These are phyloP conservation scores for Anoplophora glabripennis DNA, from an alignment of 1,140 invertebrate genomes.

Conservation along the genomic window DNA sequence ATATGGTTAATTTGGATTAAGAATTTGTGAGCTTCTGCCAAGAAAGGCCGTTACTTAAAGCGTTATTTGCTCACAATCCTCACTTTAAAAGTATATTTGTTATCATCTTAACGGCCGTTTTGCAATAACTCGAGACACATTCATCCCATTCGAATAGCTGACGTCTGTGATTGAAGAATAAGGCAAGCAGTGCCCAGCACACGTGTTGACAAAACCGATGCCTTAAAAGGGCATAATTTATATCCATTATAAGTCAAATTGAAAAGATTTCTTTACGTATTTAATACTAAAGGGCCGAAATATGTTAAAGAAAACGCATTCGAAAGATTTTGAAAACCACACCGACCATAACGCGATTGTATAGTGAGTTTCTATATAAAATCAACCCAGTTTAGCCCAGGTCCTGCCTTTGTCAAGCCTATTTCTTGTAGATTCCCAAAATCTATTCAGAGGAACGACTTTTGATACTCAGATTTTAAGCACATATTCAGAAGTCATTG, in stretches of 20 bases:
- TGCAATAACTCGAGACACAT: slow-evolving; percentile 11
- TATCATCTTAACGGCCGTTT: slow-evolving; percentile 12
- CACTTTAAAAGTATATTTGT: slow-evolving; percentile 15
- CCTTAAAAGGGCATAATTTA: slow-evolving; percentile 34
- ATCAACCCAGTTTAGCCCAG: slow-evolving; percentile 19
- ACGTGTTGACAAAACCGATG: slow-evolving; percentile 39
- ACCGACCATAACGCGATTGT: slow-evolving; percentile 26
- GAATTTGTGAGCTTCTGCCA: neutral
- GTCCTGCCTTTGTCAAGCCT: slow-evolving; percentile 34
- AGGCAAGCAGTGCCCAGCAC: slow-evolving; percentile 24
- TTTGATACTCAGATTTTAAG: slow-evolving; percentile 10
- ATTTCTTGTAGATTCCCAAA: slow-evolving; percentile 12
- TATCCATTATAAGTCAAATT: slow-evolving; percentile 27
- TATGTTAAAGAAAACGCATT: slow-evolving; percentile 29
- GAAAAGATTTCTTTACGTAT: slow-evolving; percentile 34
- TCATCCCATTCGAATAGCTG: slow-evolving; percentile 14
- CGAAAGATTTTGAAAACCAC: slow-evolving; percentile 36
- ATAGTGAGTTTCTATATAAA: slow-evolving; percentile 6
- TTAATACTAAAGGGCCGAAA: slow-evolving; percentile 25
- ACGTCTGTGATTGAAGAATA: slow-evolving; percentile 27
- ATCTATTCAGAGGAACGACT: slow-evolving; percentile 6
- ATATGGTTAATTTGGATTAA: no score
- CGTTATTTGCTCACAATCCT: slow-evolving; percentile 10
- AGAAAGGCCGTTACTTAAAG: slow-evolving; percentile 8
- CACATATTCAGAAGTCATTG: slow-evolving; percentile 14